Conservation (phyloP, 2,888 invertebrate species). For the Agrotis ipsilon region DNA sequence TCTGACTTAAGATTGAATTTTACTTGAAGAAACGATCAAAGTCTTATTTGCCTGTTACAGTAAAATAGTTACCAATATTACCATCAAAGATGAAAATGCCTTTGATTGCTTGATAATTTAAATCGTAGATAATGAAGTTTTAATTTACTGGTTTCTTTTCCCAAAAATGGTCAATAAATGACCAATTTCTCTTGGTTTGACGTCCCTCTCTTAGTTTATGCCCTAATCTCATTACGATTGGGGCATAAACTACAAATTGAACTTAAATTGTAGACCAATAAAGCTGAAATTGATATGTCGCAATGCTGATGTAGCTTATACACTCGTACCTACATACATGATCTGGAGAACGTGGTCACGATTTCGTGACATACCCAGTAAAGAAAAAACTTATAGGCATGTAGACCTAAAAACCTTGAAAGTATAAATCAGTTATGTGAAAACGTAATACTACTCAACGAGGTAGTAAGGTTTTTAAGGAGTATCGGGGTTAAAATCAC, state of each 20-base stretch:
- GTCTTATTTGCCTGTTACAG: too few relatives aligned
- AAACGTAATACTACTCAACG: background rate
- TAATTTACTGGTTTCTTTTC: background rate
- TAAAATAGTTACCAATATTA: too few relatives aligned
- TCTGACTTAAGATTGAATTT: too few relatives aligned
- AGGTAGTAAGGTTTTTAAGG: slow-evolving; percentile 9
- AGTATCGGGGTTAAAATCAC: background rate
- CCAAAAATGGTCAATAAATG: background rate
- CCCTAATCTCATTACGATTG: too few relatives aligned
- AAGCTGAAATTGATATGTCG: background rate
- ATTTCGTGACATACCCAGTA: slow-evolving; percentile 1
- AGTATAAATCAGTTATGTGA: background rate
- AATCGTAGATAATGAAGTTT: background rate
- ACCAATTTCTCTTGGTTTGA: background rate
- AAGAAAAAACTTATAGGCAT: background rate
- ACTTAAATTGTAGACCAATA: slow-evolving; percentile 1
- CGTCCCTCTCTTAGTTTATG: too few relatives aligned
- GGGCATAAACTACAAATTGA: background rate
- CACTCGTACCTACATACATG: too few relatives aligned
- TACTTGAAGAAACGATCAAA: too few relatives aligned
- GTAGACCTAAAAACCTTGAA: slow-evolving; percentile 13
- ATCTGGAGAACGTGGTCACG: slow-evolving; percentile 6
- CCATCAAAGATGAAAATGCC: background rate
- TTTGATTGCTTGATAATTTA: background rate
- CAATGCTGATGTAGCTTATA: background rate